phyloP scores from a whole-genome alignment of 2,797 vertebrate genomes.

The Gymnopithys bicolor region DNA sequence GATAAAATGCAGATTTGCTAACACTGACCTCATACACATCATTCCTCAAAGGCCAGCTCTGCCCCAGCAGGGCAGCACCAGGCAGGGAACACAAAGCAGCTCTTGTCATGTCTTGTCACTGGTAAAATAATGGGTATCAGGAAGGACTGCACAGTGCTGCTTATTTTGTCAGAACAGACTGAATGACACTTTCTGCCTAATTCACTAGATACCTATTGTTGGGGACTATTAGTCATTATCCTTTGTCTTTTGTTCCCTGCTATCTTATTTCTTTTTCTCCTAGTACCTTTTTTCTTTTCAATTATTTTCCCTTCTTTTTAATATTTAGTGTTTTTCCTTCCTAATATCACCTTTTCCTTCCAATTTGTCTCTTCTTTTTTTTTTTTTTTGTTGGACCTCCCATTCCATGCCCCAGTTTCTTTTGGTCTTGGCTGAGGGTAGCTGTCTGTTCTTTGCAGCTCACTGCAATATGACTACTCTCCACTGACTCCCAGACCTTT shows the following conservation, averaged over 20 bases:
- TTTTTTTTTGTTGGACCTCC: not conserved
- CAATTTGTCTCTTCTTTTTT: not conserved
- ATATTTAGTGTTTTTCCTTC: not conserved
- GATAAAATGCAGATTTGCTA: constrained; percentile 55
- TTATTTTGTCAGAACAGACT: constrained; percentile 21
- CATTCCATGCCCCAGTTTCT: not conserved
- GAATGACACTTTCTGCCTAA: constrained; percentile 32
- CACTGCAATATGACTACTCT: not conserved
- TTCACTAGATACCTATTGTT: constrained; percentile 2
- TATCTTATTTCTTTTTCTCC: not conserved
- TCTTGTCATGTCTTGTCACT: constrained; percentile 48
- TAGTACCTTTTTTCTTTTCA: not conserved
- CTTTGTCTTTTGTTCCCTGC: not conserved
- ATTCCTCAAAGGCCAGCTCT: constrained; percentile 40
- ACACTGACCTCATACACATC: constrained; percentile 5
- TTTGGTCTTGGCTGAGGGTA: not conserved
- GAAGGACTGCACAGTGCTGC: constrained; percentile 30
- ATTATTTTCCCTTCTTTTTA: not conserved
- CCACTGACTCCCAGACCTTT: not conserved
- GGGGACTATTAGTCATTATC: not conserved
- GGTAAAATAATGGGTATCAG: constrained; percentile 37
- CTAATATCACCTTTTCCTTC: not conserved
- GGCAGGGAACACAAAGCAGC: constrained; percentile 40
- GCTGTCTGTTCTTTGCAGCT: not conserved
- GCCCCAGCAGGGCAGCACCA: constrained; percentile 46